These are phyloP conservation scores for Neodon shergylaensis DNA, from an alignment of 2,113 vertebrate genomes.

Conservation along the genomic window DNA sequence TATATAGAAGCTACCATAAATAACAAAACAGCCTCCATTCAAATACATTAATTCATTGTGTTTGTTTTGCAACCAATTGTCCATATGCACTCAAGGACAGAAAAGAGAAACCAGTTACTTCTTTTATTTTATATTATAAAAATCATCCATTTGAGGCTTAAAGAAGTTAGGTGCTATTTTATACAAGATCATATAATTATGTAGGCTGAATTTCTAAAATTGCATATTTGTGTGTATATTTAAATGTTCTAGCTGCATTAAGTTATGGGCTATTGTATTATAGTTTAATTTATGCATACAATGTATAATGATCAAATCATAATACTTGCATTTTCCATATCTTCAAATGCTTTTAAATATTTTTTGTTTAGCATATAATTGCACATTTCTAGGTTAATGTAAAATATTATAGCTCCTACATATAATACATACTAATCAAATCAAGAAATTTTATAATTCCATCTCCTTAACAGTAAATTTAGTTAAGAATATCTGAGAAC, in stretches of 20 bases:
- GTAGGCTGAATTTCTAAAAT: not conserved
- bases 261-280: not conserved
- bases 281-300: not conserved
- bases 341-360: not conserved
- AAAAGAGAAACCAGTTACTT: not conserved
- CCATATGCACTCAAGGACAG: not conserved
- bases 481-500: not conserved
- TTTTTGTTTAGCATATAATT: not conserved
- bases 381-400: not conserved
- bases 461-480: not conserved
- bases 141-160: not conserved
- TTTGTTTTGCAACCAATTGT: not conserved
- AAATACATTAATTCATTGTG: not conserved
- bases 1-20: not conserved
- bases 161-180: not conserved
- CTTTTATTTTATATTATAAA: conserved; percentile 32
- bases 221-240: not conserved
- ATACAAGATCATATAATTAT: not conserved
- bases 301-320: not conserved
- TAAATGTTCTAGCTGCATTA: not conserved
- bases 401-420: not conserved
- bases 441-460: not conserved
- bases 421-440: not conserved
- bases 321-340: not conserved
- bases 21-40: not conserved